Evolutionary conservation across 2,113 vertebrate genomes (phyloP).

Genomic region (Procapra przewalskii): DNA sequence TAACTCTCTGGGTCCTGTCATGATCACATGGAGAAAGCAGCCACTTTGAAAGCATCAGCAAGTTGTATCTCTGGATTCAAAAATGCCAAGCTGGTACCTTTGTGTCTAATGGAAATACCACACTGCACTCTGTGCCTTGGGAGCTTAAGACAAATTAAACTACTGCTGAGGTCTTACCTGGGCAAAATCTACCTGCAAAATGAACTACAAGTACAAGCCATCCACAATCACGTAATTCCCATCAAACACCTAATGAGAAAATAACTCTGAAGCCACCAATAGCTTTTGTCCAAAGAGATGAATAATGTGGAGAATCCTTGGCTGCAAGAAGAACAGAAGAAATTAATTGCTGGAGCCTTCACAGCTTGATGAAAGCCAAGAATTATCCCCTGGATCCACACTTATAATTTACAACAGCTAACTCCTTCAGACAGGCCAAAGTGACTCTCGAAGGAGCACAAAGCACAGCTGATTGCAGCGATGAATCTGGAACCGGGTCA

Average conservation of each 20-base stretch:
- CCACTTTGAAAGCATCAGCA: slow-evolving; percentile 1
- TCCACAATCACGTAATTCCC: slow-evolving; percentile 54
- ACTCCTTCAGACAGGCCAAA: slow-evolving; percentile 55
- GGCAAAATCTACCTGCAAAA: slow-evolving; percentile 45
- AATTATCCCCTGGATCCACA: slow-evolving; percentile 62
- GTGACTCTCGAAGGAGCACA: slow-evolving; percentile 39
- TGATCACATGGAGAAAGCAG: neutral
- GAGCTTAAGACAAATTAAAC: slow-evolving; percentile 17
- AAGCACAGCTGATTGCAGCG: slow-evolving; percentile 36
- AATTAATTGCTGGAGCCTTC: slow-evolving; percentile 68
- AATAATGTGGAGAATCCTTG: slow-evolving; percentile 66
- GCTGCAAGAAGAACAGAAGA: slow-evolving; percentile 48
- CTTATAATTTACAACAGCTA: slow-evolving; percentile 65
- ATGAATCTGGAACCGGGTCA: slow-evolving; percentile 45
- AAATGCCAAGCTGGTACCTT: slow-evolving; percentile 48
- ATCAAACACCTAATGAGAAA: slow-evolving; percentile 61
- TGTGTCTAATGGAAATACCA: slow-evolving; percentile 25
- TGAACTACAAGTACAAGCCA: slow-evolving; percentile 28
- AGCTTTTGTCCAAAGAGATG: slow-evolving; percentile 60
- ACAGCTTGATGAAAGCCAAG: slow-evolving; percentile 63
- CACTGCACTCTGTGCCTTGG: neutral
- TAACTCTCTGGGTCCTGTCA: neutral
- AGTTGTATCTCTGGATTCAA: slow-evolving; percentile 5
- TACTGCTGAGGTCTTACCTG: neutral
- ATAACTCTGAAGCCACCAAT: slow-evolving; percentile 57